phyloP scores from a whole-genome alignment of 2,888 invertebrate genomes.

The Epistrophella euchroma region DNA sequence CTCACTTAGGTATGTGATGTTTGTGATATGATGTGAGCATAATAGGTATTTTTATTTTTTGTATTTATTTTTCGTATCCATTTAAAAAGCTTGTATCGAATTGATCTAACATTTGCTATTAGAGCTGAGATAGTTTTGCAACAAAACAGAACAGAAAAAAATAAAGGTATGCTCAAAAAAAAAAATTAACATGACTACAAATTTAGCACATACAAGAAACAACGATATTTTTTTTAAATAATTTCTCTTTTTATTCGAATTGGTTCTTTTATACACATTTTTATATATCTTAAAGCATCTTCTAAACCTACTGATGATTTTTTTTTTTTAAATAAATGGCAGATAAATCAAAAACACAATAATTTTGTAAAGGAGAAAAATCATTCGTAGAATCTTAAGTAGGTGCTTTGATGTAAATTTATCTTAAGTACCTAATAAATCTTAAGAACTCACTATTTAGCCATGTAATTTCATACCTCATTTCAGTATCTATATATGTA shows the following conservation, averaged over 20 bases:
- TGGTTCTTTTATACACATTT: background rate
- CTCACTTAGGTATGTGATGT: conserved; percentile 10
- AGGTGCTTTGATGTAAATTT: conserved; percentile 4
- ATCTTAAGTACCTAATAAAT: conserved; percentile 24
- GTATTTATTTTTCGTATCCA: background rate
- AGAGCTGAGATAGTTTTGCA: conserved; percentile 38
- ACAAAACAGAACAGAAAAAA: conserved; percentile 6
- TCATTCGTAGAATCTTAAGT: background rate
- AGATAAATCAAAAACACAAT: conserved; percentile 7
- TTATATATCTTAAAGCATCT: background rate
- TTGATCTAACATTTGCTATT: conserved; percentile 52
- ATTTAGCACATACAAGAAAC: conserved; percentile 5
- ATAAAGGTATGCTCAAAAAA: background rate
- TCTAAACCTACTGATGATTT: background rate
- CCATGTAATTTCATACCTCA: conserved; percentile 13
- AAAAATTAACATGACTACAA: conserved; percentile 25
- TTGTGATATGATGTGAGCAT: conserved; percentile 16
- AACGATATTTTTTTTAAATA: background rate
- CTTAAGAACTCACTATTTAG: background rate
- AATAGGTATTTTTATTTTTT: conserved; percentile 10
- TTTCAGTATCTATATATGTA: background rate
- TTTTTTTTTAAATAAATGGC: background rate
- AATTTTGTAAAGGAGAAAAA: background rate
- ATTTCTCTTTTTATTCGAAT: background rate
- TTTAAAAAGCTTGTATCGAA: conserved; percentile 22